phyloP scores from a whole-genome alignment of 2,113 vertebrate genomes.

The Colinus virginianus region DNA sequence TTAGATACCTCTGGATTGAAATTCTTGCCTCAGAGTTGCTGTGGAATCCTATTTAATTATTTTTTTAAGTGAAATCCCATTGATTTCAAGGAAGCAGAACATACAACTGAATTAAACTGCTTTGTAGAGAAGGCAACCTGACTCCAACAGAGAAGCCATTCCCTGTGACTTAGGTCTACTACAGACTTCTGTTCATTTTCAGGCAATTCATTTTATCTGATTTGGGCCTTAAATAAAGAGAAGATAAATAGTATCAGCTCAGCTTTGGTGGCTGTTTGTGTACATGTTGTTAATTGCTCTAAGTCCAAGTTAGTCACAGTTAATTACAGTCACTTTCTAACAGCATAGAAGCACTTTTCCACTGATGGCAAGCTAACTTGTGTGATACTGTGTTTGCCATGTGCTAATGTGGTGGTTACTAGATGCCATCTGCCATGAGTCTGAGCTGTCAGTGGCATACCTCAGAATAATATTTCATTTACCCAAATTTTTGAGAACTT shows the following conservation, averaged over 20 bases:
- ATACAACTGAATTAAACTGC: background rate
- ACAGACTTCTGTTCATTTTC: background rate
- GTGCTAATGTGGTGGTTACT: background rate
- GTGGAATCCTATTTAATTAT: background rate
- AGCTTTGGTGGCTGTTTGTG: background rate
- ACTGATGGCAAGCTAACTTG: background rate
- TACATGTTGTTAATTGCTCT: background rate
- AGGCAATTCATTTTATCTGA: background rate
- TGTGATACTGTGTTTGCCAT: background rate
- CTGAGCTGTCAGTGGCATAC: background rate
- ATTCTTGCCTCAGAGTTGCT: background rate
- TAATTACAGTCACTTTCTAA: background rate
- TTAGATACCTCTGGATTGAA: background rate
- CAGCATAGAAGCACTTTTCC: background rate
- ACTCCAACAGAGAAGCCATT: background rate
- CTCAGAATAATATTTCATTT: background rate
- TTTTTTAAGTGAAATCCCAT: background rate
- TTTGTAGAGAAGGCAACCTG: background rate
- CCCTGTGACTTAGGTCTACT: background rate
- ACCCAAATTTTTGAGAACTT: background rate
- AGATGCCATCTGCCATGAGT: background rate
- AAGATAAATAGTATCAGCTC: background rate
- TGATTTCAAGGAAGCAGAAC: background rate
- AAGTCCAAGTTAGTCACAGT: background rate
- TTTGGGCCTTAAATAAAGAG: background rate